A percentile compares a stretch with the other conserved stretches of the same genome.
Conservation (phyloP, 2,888 invertebrate genomes). For the Noctua pronuba region DNA sequence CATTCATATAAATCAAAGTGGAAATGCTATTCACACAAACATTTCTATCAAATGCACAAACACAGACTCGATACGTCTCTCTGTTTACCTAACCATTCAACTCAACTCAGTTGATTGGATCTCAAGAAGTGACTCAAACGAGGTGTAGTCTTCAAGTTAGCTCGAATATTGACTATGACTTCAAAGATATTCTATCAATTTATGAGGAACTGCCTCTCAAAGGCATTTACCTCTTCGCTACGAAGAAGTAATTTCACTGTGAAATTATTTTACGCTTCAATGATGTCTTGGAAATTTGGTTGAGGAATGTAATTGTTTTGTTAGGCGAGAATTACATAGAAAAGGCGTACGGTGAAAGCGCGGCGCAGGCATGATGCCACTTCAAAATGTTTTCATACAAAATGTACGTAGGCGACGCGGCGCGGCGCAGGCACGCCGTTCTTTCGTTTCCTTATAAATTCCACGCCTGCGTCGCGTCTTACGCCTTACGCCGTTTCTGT, state of each 20-base stretch:
- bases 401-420: no score
- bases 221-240: constrained; percentile 11
- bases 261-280: constrained; percentile 13
- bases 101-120: constrained; percentile 16
- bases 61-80: background rate
- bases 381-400: no score
- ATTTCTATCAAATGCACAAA: background rate
- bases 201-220: constrained; percentile 12
- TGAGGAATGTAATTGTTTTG: background rate
- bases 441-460: no score
- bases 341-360: no score
- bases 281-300: constrained; percentile 9
- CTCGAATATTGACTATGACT: constrained; percentile 13
- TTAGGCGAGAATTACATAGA: no score
- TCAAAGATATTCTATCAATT: constrained; percentile 34
- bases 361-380: no score
- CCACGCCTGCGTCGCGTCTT: no score
- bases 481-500: no score
- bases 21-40: background rate
- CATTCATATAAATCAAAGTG: constrained; percentile 3
- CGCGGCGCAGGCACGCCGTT: no score
- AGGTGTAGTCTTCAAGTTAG: background rate
- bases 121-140: background rate
- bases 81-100: constrained; percentile 16
- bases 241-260: constrained; percentile 27